These are phyloP conservation scores for Caenorhabditis drosophilae DNA, from an alignment of 2,888 invertebrate genomes.

Conservation along the genomic window DNA sequence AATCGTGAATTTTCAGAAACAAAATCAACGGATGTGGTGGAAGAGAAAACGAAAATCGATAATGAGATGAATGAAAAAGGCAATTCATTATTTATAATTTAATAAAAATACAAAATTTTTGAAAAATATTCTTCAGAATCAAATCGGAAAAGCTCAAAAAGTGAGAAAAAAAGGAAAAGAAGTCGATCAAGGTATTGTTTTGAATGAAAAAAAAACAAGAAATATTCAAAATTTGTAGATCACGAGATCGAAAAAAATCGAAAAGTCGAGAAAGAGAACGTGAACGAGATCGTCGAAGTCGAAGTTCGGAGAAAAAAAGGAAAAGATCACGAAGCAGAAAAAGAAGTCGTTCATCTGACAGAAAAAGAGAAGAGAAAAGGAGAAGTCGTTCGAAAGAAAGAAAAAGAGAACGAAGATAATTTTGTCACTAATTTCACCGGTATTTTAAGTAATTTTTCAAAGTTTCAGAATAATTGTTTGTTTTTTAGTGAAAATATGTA, in stretches of 20 bases:
- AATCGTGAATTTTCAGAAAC: too few relatives aligned
- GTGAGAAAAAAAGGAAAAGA: neutral
- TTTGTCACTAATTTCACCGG: neutral
- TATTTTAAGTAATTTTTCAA: neutral
- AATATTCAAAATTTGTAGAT: too few relatives aligned
- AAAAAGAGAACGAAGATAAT: neutral
- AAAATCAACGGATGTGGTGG: too few relatives aligned
- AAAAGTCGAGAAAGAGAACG: slow-evolving; percentile 7
- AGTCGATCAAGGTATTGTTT: slow-evolving; percentile 1
- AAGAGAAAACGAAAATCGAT: too few relatives aligned
- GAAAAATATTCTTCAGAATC: slow-evolving; percentile 1
- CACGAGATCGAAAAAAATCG: slow-evolving; percentile 2
- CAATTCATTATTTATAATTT: too few relatives aligned
- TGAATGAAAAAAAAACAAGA: too few relatives aligned
- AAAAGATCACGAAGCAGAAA: neutral
- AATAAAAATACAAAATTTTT: too few relatives aligned
- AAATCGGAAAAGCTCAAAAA: neutral
- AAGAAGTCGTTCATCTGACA: neutral
- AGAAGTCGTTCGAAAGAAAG: slow-evolving; percentile 5
- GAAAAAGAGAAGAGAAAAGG: slow-evolving; percentile 8
- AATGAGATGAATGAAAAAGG: too few relatives aligned
- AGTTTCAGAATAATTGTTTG: neutral
- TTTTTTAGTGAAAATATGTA: neutral
- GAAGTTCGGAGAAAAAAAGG: slow-evolving; percentile 3
- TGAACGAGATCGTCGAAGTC: slow-evolving; percentile 12